Percentiles rank a stretch among this genome's conserved stretches.
Evolutionary conservation across 2,797 vertebrate species (phyloP).

Genomic region (Dendrocincla fuliginosa): DNA sequence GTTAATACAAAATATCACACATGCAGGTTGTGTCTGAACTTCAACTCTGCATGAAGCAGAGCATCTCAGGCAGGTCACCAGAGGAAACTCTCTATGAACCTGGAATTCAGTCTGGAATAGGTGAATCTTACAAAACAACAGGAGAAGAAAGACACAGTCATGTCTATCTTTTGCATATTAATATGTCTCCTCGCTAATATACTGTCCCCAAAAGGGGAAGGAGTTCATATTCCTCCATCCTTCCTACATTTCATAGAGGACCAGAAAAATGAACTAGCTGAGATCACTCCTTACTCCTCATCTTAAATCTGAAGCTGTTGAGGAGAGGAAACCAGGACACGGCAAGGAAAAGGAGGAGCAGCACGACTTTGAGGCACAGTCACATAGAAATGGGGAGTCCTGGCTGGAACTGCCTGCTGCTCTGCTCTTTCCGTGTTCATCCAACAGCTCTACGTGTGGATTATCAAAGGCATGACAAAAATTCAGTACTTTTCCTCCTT

Average conservation of each 20-base stretch:
- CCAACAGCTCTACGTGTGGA: background rate
- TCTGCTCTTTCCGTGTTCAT: background rate
- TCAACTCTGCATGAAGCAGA: background rate
- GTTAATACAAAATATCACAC: background rate
- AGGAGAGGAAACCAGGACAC: background rate
- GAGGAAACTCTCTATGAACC: background rate
- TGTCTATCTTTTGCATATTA: background rate
- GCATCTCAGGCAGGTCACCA: background rate
- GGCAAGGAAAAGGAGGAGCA: background rate
- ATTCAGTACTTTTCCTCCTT: background rate
- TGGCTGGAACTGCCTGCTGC: background rate
- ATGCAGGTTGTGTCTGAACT: background rate
- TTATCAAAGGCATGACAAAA: background rate
- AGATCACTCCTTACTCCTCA: background rate
- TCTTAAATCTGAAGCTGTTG: background rate
- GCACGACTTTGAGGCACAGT: background rate
- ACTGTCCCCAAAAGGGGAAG: background rate
- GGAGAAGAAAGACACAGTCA: background rate
- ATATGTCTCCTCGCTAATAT: background rate
- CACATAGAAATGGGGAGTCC: rapidly evolving
- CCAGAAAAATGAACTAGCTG: background rate
- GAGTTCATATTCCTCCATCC: background rate
- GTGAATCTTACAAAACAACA: background rate
- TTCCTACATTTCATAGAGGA: background rate
- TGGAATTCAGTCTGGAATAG: background rate